These are phyloP conservation scores for Salmo trutta DNA, from an alignment of 2,797 vertebrate species.

Conservation along the genomic window DNA sequence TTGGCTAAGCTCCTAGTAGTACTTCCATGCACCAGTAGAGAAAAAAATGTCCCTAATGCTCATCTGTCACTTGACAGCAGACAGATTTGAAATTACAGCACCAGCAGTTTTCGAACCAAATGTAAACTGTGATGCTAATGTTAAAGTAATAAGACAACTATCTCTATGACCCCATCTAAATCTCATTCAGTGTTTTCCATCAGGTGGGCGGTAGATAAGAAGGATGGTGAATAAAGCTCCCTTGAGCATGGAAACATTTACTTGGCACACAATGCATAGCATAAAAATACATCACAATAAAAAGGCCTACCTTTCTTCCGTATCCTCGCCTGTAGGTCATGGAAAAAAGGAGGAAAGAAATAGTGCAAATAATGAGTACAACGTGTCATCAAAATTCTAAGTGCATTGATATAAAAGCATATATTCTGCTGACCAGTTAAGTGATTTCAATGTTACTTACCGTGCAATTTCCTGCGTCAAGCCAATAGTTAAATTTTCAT, in stretches of 20 bases:
- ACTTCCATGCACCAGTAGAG: slow-evolving; percentile 14
- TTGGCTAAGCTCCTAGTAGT: slow-evolving; percentile 26
- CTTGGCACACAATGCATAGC: slow-evolving; percentile 36
- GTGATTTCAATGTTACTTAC: slow-evolving; percentile 52
- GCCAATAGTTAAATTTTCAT: slow-evolving; percentile 44
- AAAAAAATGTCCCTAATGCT: slow-evolving; percentile 7
- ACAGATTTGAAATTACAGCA: slow-evolving; percentile 22
- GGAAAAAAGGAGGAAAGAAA: slow-evolving; percentile 34
- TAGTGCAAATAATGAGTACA: not conserved
- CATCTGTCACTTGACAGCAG: slow-evolving; percentile 47
- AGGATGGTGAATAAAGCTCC: slow-evolving; percentile 47
- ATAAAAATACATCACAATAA: slow-evolving; percentile 26
- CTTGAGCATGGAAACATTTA: slow-evolving; percentile 44
- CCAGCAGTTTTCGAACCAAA: slow-evolving; percentile 34
- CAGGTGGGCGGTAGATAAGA: slow-evolving; percentile 65
- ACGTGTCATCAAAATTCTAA: slow-evolving; percentile 37
- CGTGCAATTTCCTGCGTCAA: slow-evolving; percentile 59
- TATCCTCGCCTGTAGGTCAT: slow-evolving; percentile 59
- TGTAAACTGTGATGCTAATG: slow-evolving; percentile 48
- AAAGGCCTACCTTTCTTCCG: slow-evolving; percentile 69
- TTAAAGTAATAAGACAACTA: slow-evolving; percentile 37
- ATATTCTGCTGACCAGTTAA: not conserved
- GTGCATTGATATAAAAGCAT: slow-evolving; percentile 1
- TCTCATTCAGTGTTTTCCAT: slow-evolving; percentile 62
- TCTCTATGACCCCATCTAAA: slow-evolving; percentile 54